Conservation (phyloP, 2,888 invertebrate genomes). For the Idaea dimidiata region DNA sequence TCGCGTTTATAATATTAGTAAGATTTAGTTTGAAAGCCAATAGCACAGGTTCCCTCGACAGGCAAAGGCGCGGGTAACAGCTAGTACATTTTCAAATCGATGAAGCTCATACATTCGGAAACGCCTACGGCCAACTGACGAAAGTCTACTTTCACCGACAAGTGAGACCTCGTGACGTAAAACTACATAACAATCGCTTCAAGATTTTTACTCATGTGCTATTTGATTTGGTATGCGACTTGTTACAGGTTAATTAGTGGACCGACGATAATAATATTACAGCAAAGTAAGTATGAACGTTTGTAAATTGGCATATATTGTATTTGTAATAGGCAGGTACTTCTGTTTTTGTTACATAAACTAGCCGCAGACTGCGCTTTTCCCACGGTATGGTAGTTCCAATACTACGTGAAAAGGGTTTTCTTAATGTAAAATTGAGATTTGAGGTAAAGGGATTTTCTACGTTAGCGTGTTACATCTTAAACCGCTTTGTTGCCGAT, state of each 20-base stretch:
- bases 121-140: slow-evolving; percentile 1
- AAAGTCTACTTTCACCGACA: slow-evolving; percentile 4
- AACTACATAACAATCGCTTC: slow-evolving; percentile 23
- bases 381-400: no score
- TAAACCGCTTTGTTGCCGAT: no score
- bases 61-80: no score
- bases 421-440: no score
- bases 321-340: neutral
- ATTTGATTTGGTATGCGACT: neutral
- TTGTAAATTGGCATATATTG: neutral
- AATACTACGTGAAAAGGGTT: no score
- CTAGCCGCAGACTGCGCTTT: no score
- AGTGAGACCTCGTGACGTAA: neutral
- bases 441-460: no score
- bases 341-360: neutral
- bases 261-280: neutral
- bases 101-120: slow-evolving; percentile 9
- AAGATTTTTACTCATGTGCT: slow-evolving; percentile 11
- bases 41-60: no score
- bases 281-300: neutral
- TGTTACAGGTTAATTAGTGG: neutral
- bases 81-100: slow-evolving; percentile 5
- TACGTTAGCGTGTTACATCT: no score
- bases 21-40: no score
- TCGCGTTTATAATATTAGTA: no score